A percentile compares a stretch with the other conserved stretches of the same genome.
Evolutionary conservation across 2,888 invertebrate genomes (phyloP).

Genomic region (Bombyx huttoni): DNA sequence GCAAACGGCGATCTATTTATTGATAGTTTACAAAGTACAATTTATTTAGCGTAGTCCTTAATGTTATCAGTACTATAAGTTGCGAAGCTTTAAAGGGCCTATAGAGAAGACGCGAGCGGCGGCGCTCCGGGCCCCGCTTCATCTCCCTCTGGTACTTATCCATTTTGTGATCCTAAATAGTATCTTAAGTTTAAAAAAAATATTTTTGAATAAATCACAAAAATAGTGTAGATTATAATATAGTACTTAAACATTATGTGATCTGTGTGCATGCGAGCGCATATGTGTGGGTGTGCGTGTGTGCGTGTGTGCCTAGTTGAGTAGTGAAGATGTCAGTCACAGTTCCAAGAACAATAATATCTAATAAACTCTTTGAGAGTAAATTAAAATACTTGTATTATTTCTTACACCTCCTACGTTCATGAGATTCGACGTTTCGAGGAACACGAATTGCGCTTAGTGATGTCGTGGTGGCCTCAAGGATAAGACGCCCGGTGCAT

Average conservation of each 20-base stretch:
- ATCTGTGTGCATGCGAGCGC: slow-evolving; percentile 7
- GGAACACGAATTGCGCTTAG: slow-evolving; percentile 4
- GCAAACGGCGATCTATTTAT: slow-evolving; percentile 41
- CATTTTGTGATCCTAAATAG: slow-evolving; percentile 32
- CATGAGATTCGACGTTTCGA: neutral
- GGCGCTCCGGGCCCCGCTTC: neutral
- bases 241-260: slow-evolving; percentile 11
- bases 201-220: slow-evolving; percentile 23
- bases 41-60: slow-evolving; percentile 29
- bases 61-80: slow-evolving; percentile 22
- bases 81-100: slow-evolving; percentile 34
- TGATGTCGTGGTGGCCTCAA: too few species aligned
- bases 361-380: slow-evolving; percentile 53
- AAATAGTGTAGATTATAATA: slow-evolving; percentile 11
- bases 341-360: slow-evolving; percentile 50
- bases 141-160: slow-evolving; percentile 13
- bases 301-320: slow-evolving; percentile 1
- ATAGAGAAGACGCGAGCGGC: slow-evolving; percentile 5
- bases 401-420: slow-evolving; percentile 18
- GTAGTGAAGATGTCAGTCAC: slow-evolving; percentile 25
- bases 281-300: slow-evolving; percentile 6
- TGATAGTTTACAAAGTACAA: slow-evolving; percentile 49
- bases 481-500: too few species aligned
- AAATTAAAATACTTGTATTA: slow-evolving; percentile 4
- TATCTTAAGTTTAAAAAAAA: slow-evolving; percentile 21